Evolutionary conservation across 1,140 invertebrate species (phyloP).

Genomic region (Tetramorium alpestre): DNA sequence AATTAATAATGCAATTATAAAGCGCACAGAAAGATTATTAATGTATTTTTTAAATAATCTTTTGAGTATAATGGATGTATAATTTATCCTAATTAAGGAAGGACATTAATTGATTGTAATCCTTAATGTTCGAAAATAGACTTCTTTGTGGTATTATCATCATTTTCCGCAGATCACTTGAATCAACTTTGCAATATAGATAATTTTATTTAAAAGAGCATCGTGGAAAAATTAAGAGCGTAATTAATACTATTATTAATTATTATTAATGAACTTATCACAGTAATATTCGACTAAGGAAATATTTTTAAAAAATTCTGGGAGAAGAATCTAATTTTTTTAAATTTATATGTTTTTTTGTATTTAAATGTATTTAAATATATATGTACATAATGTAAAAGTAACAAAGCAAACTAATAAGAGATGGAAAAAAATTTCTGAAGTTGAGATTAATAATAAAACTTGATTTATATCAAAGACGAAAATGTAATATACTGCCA

Average conservation of each 20-base stretch:
- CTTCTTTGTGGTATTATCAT: constrained; percentile 26
- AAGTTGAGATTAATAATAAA: constrained; percentile 3
- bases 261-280: not conserved
- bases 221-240: constrained; percentile 8
- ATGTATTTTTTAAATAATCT: not conserved
- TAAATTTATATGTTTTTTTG: too few species aligned
- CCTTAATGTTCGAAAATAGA: constrained; percentile 14
- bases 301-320: not conserved
- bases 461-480: constrained; percentile 12
- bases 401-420: not conserved
- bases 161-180: not conserved
- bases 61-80: not conserved
- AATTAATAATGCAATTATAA: constrained; percentile 31
- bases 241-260: constrained; percentile 32
- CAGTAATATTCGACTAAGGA: not conserved
- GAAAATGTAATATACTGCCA: not conserved
- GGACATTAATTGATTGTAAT: constrained; percentile 37
- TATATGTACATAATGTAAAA: not conserved
- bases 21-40: not conserved
- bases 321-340: not conserved
- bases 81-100: constrained; percentile 35
- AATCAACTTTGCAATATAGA: constrained; percentile 5
- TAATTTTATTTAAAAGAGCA: constrained; percentile 12
- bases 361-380: too few species aligned
- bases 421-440: not conserved